Percentiles rank a stretch among this genome's conserved stretches.
Evolutionary conservation across 2,888 invertebrate species (phyloP).

Genomic region (Drosophila rellima): DNA sequence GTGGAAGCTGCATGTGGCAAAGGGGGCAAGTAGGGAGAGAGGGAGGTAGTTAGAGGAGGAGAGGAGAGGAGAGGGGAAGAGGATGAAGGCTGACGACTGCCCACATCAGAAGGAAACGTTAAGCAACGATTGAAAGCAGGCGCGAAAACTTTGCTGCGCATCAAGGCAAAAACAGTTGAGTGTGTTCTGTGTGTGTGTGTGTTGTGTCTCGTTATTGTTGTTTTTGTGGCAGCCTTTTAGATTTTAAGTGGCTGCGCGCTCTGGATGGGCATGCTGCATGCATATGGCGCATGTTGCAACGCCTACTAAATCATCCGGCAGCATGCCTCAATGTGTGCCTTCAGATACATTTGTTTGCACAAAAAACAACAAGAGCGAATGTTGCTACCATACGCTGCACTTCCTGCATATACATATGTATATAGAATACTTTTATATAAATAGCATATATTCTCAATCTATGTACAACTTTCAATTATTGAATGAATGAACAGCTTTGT

Average conservation of each 20-base stretch:
- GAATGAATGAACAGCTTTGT: constrained; percentile 67
- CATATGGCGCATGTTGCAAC: constrained; percentile 79
- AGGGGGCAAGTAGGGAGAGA: not conserved
- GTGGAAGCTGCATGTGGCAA: constrained; percentile 5
- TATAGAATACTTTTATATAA: constrained; percentile 10
- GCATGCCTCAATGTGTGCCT: constrained; percentile 70
- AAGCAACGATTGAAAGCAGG: constrained; percentile 58
- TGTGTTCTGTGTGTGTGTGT: constrained; percentile 26
- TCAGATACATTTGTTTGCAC: constrained; percentile 65
- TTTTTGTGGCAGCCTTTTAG: constrained; percentile 62
- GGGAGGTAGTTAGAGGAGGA: too few relatives aligned
- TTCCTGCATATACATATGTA: constrained; percentile 54
- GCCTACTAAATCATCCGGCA: constrained; percentile 78
- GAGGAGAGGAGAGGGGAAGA: too few relatives aligned
- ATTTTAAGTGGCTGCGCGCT: constrained; percentile 68
- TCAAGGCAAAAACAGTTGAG: constrained; percentile 41
- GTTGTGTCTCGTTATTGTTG: constrained; percentile 35
- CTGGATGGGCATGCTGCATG: constrained; percentile 72
- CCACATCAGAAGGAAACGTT: constrained; percentile 48
- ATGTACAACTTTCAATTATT: constrained; percentile 59
- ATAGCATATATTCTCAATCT: constrained; percentile 48
- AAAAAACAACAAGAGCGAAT: constrained; percentile 57
- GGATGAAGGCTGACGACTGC: constrained; percentile 27
- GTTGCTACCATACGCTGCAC: constrained; percentile 68
- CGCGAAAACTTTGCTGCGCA: constrained; percentile 59